Conservation (phyloP, 2,113 vertebrate genomes). For the Apaloderma vittatum region DNA sequence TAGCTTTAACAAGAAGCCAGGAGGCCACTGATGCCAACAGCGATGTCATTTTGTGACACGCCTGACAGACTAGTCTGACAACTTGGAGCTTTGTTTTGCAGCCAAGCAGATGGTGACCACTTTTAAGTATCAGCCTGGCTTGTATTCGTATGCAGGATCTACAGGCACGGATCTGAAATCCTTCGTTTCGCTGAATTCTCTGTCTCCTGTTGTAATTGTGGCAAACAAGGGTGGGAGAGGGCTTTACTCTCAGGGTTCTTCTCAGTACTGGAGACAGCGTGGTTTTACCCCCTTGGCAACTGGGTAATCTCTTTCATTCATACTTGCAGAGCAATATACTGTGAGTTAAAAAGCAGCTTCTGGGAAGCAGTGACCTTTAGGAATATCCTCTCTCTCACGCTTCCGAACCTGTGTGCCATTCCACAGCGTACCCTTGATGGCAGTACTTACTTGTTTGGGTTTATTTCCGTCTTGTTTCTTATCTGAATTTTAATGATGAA, state of each 20-base stretch:
- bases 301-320: neutral
- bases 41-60: neutral
- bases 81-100: conserved; percentile 21
- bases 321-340: neutral
- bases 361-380: neutral
- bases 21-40: neutral
- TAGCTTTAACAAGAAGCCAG: neutral
- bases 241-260: neutral
- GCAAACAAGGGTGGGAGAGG: neutral
- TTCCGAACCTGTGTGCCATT: neutral
- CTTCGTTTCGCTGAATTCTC: fast-evolving
- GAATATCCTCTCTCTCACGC: fast-evolving
- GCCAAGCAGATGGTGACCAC: conserved; percentile 55
- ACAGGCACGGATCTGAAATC: neutral
- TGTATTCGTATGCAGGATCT: neutral
- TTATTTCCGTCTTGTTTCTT: neutral
- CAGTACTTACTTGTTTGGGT: neutral
- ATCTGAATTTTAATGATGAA: neutral
- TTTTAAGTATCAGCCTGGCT: neutral
- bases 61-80: conserved; percentile 43
- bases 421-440: neutral
- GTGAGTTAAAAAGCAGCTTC: neutral
- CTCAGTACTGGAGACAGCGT: fast-evolving
- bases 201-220: neutral
- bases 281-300: neutral